Percentiles rank a stretch among this genome's conserved stretches.
These are phyloP conservation scores for Calephelis virginiensis DNA, from an alignment of 1,140 invertebrate genomes.

Conservation along the genomic window DNA sequence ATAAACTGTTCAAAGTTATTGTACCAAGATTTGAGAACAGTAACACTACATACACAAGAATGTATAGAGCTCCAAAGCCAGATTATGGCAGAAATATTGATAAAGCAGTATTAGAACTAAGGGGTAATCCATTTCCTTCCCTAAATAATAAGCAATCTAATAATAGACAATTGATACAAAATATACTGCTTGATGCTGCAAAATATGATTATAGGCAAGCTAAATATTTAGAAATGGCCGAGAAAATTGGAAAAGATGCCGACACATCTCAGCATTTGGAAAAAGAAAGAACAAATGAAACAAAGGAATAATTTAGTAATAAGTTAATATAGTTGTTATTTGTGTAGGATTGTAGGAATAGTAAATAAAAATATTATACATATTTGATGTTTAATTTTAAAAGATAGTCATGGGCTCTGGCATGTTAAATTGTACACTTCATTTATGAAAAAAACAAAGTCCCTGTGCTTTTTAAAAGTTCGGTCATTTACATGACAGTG, in stretches of 20 bases:
- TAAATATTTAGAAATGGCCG: conserved; percentile 71
- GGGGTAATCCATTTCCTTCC: conserved; percentile 85
- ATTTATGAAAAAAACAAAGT: too few species aligned
- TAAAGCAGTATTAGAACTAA: conserved; percentile 87
- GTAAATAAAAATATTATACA: neutral
- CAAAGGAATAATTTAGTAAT: neutral
- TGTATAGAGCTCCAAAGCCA: conserved; percentile 83
- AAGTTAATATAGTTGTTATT: neutral
- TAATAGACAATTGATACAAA: conserved; percentile 84
- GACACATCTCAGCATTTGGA: conserved; percentile 24
- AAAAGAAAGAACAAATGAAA: conserved; percentile 1
- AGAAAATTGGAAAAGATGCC: conserved; percentile 56
- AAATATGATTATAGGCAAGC: conserved; percentile 81
- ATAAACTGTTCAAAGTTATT: conserved; percentile 96
- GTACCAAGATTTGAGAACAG: conserved; percentile 89
- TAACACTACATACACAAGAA: conserved; percentile 84
- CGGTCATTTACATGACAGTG: too few species aligned
- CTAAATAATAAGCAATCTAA: conserved; percentile 76
- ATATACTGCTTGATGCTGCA: conserved; percentile 85
- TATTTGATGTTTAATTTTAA: too few species aligned
- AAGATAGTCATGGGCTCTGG: too few species aligned
- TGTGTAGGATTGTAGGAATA: neutral
- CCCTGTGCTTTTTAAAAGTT: too few species aligned
- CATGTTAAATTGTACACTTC: too few species aligned
- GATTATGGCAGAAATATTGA: conserved; percentile 78